A percentile compares a stretch with the other conserved stretches of the same genome.
Evolutionary conservation across 2,113 vertebrate species (phyloP).

Genomic region (Caracal caracal): DNA sequence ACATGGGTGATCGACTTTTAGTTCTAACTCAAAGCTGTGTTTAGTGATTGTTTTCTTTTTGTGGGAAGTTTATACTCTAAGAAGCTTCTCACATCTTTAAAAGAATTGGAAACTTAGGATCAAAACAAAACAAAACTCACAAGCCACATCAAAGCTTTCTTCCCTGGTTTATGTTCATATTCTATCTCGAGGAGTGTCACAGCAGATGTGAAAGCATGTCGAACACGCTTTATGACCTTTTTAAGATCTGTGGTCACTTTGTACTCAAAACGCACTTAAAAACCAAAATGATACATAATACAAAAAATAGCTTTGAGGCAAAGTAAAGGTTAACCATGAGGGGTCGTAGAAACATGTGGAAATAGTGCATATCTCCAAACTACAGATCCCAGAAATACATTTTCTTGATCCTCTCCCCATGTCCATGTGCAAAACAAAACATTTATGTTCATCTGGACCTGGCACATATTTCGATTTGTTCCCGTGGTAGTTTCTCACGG

Average conservation of each 20-base stretch:
- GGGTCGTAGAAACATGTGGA: rapidly evolving
- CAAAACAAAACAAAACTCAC: not conserved
- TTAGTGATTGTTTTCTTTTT: not conserved
- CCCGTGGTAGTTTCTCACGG: rapidly evolving
- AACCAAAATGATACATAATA: not conserved
- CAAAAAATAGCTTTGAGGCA: not conserved
- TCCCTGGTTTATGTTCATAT: not conserved
- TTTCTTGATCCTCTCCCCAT: rapidly evolving
- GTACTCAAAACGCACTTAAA: not conserved
- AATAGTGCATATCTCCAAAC: rapidly evolving
- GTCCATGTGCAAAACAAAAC: not conserved
- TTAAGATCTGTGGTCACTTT: not conserved
- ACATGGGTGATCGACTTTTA: rapidly evolving
- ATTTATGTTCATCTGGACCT: not conserved
- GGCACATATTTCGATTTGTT: not conserved
- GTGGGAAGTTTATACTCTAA: not conserved
- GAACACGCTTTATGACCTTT: not conserved
- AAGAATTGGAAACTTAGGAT: not conserved
- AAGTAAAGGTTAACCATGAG: not conserved
- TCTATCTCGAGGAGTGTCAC: not conserved
- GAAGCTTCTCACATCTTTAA: not conserved
- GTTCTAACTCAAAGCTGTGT: not conserved
- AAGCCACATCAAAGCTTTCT: not conserved
- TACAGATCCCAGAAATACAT: not conserved
- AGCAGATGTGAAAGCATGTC: not conserved